Evolutionary conservation across 2,113 vertebrate species (phyloP), one percentile per base, ranked within the genome.

Genomic region (Cranoglanis bouderius): DNA sequence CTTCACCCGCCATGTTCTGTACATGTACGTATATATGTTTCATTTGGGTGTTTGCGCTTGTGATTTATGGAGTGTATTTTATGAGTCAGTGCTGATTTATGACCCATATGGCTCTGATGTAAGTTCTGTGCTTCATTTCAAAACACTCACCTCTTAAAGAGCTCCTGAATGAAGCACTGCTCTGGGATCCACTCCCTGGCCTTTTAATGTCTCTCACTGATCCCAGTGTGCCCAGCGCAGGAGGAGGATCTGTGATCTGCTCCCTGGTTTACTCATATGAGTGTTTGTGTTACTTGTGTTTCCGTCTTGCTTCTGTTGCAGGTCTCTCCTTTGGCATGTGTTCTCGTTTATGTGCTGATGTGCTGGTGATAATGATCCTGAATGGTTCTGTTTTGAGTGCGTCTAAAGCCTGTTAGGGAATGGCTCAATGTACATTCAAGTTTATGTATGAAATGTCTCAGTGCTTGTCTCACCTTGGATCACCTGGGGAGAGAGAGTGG

Each of bases 111-210:
- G 90, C 84, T 89, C 43, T 90, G 90, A 91, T 90, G 83, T 90
- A 86, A 86, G 81, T 86, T 89, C 90, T 91, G 89, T 49, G 49
- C 85, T 90, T 90, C 59, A 90, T 89, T 91, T 89, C 59, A 84
- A 77, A 77, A 75, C 89, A 81, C 85, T 53, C 46, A 53, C 46
- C 29, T 63, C 70, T 77, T 63, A 14, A 85, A 55, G 35, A 67
- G 83, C 83, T 90, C 88, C 84, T 82, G 70, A 59, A 78, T 61
- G 65, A 70, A 63, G 49, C 51, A 55, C 10, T 67, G 86, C 21
- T 43, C 78, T 80, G 86, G 63, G 51, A 85, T 84, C 63, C 81
- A 85, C 82, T 80, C 26, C 13, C 51, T 2, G 16, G 35, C 46
- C 16, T 88, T 82, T 88, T 67, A 75, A 40, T 21, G 70, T 77